Evolutionary conservation across 2,113 vertebrate genomes (phyloP).

Genomic region (Ctenomys sociabilis): DNA sequence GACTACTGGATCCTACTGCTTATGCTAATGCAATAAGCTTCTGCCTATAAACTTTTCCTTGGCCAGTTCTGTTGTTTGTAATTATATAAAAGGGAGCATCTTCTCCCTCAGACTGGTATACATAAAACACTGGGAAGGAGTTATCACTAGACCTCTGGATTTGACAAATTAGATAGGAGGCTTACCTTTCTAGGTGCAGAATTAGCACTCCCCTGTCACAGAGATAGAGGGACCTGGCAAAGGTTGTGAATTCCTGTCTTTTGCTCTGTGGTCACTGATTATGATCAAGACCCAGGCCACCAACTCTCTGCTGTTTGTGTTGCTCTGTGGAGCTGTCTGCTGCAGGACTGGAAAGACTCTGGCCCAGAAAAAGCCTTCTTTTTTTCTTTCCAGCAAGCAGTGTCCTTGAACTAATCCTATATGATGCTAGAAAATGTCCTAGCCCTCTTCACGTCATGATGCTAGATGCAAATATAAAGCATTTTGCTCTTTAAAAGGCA

Average conservation of each 20-base stretch:
- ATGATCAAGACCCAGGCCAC: background rate
- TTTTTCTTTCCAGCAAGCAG: background rate
- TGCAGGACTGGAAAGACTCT: background rate
- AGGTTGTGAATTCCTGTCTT: background rate
- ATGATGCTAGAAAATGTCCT: background rate
- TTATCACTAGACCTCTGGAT: background rate
- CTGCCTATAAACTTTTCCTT: background rate
- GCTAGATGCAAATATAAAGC: background rate
- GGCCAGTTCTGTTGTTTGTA: background rate
- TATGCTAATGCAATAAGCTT: conserved; percentile 16
- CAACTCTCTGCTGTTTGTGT: background rate
- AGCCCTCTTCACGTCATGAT: background rate
- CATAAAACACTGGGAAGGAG: background rate
- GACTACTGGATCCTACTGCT: background rate
- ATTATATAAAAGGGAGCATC: background rate
- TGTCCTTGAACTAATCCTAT: background rate
- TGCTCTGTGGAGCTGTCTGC: background rate
- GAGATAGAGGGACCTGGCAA: background rate
- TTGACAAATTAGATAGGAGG: background rate
- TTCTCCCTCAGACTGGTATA: background rate
- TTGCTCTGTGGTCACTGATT: background rate
- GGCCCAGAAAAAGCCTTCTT: background rate
- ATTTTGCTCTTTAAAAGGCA: background rate
- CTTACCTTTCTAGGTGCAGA: background rate
- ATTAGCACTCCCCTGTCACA: background rate